Conservation (phyloP, 2,113 vertebrate species). For the Lophochroa leadbeateri region DNA sequence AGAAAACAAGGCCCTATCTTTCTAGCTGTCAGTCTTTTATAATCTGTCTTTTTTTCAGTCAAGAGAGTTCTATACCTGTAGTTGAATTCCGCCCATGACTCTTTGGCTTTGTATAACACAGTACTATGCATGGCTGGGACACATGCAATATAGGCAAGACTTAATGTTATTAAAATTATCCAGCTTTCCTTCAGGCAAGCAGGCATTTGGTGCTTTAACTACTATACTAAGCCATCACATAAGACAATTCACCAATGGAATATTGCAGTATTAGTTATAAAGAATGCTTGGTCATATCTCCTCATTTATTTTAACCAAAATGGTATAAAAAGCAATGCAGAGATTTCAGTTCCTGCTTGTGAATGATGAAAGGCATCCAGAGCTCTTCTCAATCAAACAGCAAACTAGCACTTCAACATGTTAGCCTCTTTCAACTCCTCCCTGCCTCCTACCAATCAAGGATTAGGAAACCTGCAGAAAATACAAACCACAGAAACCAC, state of each 20-base stretch:
- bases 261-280: background rate
- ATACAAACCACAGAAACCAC: background rate
- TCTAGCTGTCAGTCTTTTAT: background rate
- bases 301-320: background rate
- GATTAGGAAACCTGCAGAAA: background rate
- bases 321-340: background rate
- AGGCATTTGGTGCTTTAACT: background rate
- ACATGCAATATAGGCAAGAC: background rate
- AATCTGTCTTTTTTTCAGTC: background rate
- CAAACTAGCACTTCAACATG: background rate
- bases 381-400: background rate
- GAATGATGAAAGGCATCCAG: background rate
- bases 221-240: background rate
- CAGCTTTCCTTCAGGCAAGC: background rate
- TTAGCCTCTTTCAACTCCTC: background rate
- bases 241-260: background rate
- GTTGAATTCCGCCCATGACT: background rate
- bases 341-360: background rate
- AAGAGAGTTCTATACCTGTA: background rate
- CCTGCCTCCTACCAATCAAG: background rate
- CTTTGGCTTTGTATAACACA: background rate
- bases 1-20: background rate
- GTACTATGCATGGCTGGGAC: background rate
- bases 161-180: background rate
- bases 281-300: background rate